Evolutionary conservation across 2,113 vertebrate species (phyloP).

Genomic region (Prietella phreatophila): DNA sequence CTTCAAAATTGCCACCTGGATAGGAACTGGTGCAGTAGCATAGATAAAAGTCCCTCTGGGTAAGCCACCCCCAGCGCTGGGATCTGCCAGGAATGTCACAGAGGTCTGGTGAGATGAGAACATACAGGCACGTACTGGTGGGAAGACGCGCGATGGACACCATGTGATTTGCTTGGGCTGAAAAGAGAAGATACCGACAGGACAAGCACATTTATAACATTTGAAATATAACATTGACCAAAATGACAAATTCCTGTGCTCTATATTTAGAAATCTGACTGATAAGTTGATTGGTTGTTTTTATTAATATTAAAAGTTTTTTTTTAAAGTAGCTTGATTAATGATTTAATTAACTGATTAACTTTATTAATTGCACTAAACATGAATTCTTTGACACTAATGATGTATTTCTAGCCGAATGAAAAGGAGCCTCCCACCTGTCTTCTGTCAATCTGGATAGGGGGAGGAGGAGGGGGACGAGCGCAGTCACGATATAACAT

Average conservation of each 20-base stretch:
- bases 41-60: conserved; percentile 96
- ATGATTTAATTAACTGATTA: background rate
- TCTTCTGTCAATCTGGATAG: conserved; percentile 88
- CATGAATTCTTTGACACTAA: background rate
- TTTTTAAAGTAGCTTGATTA: no score
- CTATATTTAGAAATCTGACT: conserved; percentile 1
- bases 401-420: background rate
- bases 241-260: background rate
- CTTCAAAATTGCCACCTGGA: conserved; percentile 76
- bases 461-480: conserved; percentile 92
- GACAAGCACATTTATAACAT: background rate
- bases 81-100: conserved; percentile 94
- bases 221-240: background rate
- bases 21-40: conserved; percentile 88
- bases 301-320: background rate
- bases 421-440: conserved; percentile 72
- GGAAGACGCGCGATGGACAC: conserved; percentile 92
- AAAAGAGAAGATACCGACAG: conserved; percentile 9
- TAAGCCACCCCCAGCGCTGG: conserved; percentile 92
- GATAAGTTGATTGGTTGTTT: background rate
- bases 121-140: conserved; percentile 96
- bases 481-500: conserved; percentile 97
- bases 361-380: background rate
- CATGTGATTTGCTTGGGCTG: conserved; percentile 96
- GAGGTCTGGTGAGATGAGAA: conserved; percentile 93